These are phyloP conservation scores for Gymnoscopelus braueri DNA, from an alignment of 2,797 vertebrate genomes.

Conservation along the genomic window DNA sequence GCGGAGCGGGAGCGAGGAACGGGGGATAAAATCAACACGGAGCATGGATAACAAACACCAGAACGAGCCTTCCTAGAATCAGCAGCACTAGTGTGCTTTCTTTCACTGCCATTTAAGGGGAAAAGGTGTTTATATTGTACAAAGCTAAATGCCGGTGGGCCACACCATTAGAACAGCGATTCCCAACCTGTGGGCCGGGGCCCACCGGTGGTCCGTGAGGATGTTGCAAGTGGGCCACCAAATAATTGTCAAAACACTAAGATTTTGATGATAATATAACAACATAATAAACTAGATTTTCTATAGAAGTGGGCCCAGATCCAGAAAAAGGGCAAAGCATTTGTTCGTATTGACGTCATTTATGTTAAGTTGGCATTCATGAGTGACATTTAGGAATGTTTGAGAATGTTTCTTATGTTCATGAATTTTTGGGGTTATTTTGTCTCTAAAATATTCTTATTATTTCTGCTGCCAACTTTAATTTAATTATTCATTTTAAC, in stretches of 20 bases:
- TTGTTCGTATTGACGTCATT: too few relatives aligned
- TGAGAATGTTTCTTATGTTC: slow-evolving; percentile 15
- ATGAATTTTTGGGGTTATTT: slow-evolving; percentile 13
- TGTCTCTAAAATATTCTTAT: not conserved
- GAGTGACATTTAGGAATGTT: not conserved
- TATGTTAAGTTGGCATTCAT: not conserved
- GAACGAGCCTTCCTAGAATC: slow-evolving; percentile 19
- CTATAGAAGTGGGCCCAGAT: too few relatives aligned
- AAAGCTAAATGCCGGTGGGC: not conserved
- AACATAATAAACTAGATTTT: too few relatives aligned
- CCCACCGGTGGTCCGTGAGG: too few relatives aligned
- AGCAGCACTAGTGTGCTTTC: slow-evolving; percentile 30
- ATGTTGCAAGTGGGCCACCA: too few relatives aligned
- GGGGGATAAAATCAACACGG: slow-evolving; percentile 51
- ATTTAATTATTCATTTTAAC: not conserved
- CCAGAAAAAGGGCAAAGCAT: too few relatives aligned
- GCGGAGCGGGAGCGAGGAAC: slow-evolving; percentile 35
- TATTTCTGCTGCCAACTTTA: too few relatives aligned
- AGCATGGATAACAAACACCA: slow-evolving; percentile 31
- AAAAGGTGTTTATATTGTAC: slow-evolving; percentile 1
- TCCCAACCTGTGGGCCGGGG: too few relatives aligned
- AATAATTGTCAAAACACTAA: too few relatives aligned
- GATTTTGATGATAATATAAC: too few relatives aligned
- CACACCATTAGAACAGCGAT: not conserved
- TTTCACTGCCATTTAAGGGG: slow-evolving; percentile 33